These are phyloP conservation scores for Columba guinea DNA, from an alignment of 2,797 vertebrate genomes.

Conservation along the genomic window DNA sequence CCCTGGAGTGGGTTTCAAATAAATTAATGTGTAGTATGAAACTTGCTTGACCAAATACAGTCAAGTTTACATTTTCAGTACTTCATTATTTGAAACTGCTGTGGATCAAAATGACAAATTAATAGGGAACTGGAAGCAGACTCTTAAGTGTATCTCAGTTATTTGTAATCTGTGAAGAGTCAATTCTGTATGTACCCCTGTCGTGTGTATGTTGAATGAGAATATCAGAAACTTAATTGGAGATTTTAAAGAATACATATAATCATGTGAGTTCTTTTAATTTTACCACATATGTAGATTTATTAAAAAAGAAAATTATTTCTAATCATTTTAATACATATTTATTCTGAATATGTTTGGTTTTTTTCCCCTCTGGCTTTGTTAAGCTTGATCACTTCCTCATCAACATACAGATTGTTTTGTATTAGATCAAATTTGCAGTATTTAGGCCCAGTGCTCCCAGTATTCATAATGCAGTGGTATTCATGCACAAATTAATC, in stretches of 20 bases:
- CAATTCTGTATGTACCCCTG: background rate
- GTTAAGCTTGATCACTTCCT: background rate
- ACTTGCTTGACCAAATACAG: constrained; percentile 33
- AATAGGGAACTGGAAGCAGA: background rate
- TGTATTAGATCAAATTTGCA: background rate
- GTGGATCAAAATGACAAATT: constrained; percentile 17
- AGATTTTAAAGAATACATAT: background rate
- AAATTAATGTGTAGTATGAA: background rate
- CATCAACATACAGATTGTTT: background rate
- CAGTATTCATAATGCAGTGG: background rate
- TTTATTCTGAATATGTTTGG: background rate
- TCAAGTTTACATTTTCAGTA: constrained; percentile 35
- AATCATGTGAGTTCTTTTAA: background rate
- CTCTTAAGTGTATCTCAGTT: background rate
- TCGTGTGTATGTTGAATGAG: background rate
- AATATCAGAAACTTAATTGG: background rate
- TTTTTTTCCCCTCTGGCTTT: background rate
- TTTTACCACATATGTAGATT: background rate
- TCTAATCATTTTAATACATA: background rate
- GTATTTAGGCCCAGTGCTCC: background rate
- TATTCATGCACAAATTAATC: background rate
- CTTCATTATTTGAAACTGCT: constrained; percentile 30
- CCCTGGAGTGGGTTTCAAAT: background rate
- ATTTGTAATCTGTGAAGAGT: background rate
- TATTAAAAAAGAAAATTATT: background rate